These are phyloP conservation scores for Anhinga anhinga DNA, from an alignment of 2,113 vertebrate species.

Conservation along the genomic window DNA sequence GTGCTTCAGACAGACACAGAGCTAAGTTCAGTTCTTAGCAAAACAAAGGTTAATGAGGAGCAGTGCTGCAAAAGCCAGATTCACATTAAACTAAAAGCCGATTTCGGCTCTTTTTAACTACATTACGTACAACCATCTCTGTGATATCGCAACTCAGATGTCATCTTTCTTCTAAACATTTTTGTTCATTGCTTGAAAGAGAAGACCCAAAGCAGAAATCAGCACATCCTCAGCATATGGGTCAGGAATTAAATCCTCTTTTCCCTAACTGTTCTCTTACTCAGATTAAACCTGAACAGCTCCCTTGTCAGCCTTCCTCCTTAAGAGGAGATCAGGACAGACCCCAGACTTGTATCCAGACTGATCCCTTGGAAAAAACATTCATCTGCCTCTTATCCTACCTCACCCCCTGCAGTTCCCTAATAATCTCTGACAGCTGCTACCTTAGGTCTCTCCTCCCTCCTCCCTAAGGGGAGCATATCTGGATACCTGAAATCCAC, in stretches of 20 bases:
- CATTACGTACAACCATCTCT: not conserved
- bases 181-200: not conserved
- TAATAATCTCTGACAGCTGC: not conserved
- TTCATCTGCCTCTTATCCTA: not conserved
- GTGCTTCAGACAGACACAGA: not conserved
- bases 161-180: not conserved
- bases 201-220: not conserved
- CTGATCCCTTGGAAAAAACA: not conserved
- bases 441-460: not conserved
- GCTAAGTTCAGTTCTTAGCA: not conserved
- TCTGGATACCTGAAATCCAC: not conserved
- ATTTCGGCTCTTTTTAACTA: not conserved
- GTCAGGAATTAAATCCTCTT: not conserved
- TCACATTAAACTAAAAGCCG: not conserved
- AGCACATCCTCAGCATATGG: not conserved
- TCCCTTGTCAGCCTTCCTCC: not conserved
- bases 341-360: not conserved
- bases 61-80: not conserved
- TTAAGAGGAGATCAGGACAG: not conserved
- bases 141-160: not conserved
- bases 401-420: not conserved
- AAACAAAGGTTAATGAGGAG: not conserved
- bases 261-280: not conserved
- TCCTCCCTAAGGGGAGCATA: not conserved
- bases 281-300: not conserved